Evolutionary conservation across 2,113 vertebrate genomes (phyloP).

Genomic region (Strix aluco): DNA sequence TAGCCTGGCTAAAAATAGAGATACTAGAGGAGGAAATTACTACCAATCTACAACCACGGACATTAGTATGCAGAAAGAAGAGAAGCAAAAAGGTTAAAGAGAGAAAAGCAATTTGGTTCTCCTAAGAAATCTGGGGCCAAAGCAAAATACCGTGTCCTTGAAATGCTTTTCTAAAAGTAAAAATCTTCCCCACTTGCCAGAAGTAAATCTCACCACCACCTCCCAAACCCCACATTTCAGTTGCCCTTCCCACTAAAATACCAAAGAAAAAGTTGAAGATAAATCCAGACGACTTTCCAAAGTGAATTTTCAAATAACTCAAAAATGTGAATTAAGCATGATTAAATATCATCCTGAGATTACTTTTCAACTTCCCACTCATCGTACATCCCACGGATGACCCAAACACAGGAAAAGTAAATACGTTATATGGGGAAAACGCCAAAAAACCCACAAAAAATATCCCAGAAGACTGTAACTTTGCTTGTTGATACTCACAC

Average conservation of each 20-base stretch:
- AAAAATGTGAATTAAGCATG: rapidly evolving
- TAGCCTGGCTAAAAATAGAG: background rate
- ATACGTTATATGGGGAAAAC: rapidly evolving
- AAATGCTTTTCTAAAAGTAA: background rate
- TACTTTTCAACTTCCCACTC: background rate
- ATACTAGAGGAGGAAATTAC: background rate
- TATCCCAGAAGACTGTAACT: no score
- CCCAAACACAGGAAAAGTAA: background rate
- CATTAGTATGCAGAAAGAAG: background rate
- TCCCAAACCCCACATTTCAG: no score
- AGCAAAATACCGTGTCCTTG: rapidly evolving
- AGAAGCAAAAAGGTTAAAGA: background rate
- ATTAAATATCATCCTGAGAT: background rate
- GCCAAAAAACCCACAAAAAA: background rate
- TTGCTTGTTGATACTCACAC: no score
- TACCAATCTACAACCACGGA: background rate
- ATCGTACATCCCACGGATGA: no score
- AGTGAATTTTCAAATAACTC: background rate
- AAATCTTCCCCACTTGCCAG: background rate
- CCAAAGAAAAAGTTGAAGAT: background rate
- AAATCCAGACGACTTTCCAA: background rate
- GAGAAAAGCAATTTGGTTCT: background rate
- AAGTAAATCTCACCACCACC: background rate
- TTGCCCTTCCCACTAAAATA: background rate
- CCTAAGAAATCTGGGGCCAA: background rate